Percentiles rank a stretch among this genome's conserved stretches.
These are phyloP conservation scores for Polypterus bichir DNA, from an alignment of 2,113 vertebrate species.

Conservation along the genomic window DNA sequence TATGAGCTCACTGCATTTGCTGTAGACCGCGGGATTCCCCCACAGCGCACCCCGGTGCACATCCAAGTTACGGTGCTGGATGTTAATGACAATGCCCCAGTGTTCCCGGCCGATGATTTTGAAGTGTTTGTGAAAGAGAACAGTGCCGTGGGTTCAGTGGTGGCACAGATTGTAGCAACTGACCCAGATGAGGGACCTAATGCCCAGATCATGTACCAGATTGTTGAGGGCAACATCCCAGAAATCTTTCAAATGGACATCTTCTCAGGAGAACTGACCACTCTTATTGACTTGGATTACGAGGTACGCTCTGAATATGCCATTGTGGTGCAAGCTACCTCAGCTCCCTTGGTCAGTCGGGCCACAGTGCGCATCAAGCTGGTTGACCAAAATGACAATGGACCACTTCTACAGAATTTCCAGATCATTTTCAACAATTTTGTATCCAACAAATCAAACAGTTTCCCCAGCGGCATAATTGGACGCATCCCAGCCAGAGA, in stretches of 20 bases:
- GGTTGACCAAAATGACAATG: constrained; percentile 94
- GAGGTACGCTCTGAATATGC: constrained; percentile 78
- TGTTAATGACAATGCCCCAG: constrained; percentile 89
- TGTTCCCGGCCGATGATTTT: constrained; percentile 91
- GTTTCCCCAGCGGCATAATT: constrained; percentile 85
- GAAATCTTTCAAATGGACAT: constrained; percentile 99
- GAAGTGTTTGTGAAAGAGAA: constrained; percentile 92
- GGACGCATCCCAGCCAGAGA: constrained; percentile 87
- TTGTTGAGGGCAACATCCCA: constrained; percentile 94
- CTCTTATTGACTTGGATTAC: constrained; percentile 91
- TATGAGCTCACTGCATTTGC: constrained; percentile 90
- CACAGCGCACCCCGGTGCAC: constrained; percentile 78
- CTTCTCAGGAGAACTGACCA: constrained; percentile 93
- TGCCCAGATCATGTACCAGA: constrained; percentile 97
- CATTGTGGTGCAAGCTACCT: constrained; percentile 94
- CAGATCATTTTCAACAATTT: constrained; percentile 98
- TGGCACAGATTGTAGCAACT: constrained; percentile 83
- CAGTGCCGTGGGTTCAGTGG: constrained; percentile 86
- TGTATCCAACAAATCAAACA: constrained; percentile 89
- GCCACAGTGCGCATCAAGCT: constrained; percentile 80
- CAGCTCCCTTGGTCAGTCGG: constrained; percentile 86
- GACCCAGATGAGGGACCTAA: constrained; percentile 91
- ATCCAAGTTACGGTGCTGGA: constrained; percentile 88
- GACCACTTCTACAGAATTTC: constrained; percentile 81
- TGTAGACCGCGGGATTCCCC: constrained; percentile 82